Evolutionary conservation across 2,797 vertebrate species (phyloP), one percentile per base, ranked within the genome.

Genomic region (Cetoscarus ocellatus): DNA sequence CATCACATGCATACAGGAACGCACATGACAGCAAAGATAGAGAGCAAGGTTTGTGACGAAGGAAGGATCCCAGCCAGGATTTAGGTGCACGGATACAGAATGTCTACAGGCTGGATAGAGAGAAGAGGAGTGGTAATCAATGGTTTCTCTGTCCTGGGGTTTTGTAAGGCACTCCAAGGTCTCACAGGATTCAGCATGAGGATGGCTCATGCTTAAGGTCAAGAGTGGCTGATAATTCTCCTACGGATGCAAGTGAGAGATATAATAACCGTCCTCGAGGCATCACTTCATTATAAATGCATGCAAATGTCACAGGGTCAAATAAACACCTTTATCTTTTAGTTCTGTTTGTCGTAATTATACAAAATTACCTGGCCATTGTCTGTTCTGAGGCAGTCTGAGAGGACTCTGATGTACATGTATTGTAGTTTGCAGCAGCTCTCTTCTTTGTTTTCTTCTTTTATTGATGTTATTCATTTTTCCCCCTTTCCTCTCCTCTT

Each of bases 161-260:
- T 84, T 89, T 88, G 70, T 80, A 80, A 87, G 77, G 56, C 79
- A 66, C 67, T 74, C 72, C 79, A 85, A 86, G 85, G 77, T 89
- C 88, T 91, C 89, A 88, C 87, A 90, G 85, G 86, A 85, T 82
- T 70, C 79, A 85, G 80, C 87, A 91, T 92, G 88, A 89, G 88
- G 82, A 84, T 75, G 78, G 84, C 81, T 92, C 89, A 91, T 89
- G 85, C 74, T 89, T 68, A 70, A 85, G 90, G 91, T 90, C 87
- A 91, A 80, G 52, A 85, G 79, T 68, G 73, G 69, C 84, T 85
- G 82, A 86, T 71, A 66, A 70, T 83, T 87, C 84, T 88, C 81
- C 79, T 69, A 82, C 70, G 54, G 81, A 87, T 75, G 81, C 67
- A 68, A 70, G 68, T 3, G 54, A 67, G 71, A 79, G 70, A 79